Base-by-base conservation (phyloP, 2,888 invertebrate genomes). In the Drosophila glabriapex region DNA sequence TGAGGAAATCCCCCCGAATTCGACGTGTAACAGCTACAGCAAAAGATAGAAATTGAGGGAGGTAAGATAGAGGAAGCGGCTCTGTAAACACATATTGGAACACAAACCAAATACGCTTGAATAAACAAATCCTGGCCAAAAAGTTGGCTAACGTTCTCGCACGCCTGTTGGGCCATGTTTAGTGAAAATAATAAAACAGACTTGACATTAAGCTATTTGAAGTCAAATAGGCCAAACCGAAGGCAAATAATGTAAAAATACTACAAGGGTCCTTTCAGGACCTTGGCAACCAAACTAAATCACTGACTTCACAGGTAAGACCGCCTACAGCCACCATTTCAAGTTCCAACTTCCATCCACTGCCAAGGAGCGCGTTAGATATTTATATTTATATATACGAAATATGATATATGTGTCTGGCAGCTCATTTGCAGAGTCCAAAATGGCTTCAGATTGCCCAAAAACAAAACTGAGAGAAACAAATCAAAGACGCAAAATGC, bases 81-180 rank as follows among this genome's bases (percentile, higher is more conserved):
- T 41, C 9, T 59, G 69, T 60, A 72, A 77, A 76, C 64, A 78
- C 60, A 68, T 73, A 67, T 77, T 71, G 68, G 63, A 41, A 59
- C 22, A 67, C 72, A 80, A 67, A 55, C 50, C 69, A 82, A 76
- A 82, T 68, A 76, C 76, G 80, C 76, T 78, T 76, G 76, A 71
- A 77, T 70, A 82, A 87, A 87, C 80, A 86, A 89, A 89, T 83
- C 68, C 68, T 52, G n/a, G 55, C 49, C 19, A 19, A 49, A 43
- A 58, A 22, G 71, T 63, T 25, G 25, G 9, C 7, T 46, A 4
- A 14, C 14, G 7, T 3, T 12, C 43, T 22, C 12, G 43, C 43
- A 43, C 22, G 12, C 66, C 60, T 39, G 66, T 61, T 50, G 37
- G 76, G 56, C 52, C 41, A 35, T 67, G 56, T 53, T 65, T 54